Conservation (phyloP, 2,797 vertebrate genomes). For the Spondyliosoma cantharus region DNA sequence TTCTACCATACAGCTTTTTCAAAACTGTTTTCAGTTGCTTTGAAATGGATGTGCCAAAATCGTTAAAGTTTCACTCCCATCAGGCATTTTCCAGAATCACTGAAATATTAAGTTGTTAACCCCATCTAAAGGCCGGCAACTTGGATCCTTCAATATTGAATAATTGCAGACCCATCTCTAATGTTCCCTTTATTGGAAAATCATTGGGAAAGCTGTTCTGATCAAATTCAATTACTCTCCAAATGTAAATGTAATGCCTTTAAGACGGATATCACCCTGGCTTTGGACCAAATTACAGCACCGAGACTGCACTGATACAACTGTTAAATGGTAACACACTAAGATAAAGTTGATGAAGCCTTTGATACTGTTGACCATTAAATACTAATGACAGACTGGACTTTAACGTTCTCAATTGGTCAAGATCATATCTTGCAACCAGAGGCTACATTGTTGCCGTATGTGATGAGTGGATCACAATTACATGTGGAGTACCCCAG, state of each 20-base stretch:
- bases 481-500: neutral
- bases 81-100: neutral
- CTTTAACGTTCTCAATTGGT: neutral
- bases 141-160: neutral
- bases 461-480: neutral
- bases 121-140: neutral
- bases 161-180: neutral
- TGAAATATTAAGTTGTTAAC: neutral
- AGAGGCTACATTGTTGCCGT: too few relatives aligned
- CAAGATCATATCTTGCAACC: neutral
- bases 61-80: neutral
- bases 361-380: neutral
- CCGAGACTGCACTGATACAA: neutral
- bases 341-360: too few relatives aligned
- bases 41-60: neutral
- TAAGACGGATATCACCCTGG: neutral
- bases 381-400: neutral
- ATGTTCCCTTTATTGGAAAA: neutral
- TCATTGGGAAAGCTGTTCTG: neutral
- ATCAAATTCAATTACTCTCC: neutral
- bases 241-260: neutral
- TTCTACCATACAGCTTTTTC: neutral
- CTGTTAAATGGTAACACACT: neutral
- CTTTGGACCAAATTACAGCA: neutral
- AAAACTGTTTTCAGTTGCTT: neutral